Base-by-base conservation (phyloP, 2,888 invertebrate species). In the Pseudococcus jackbeardsleyi region DNA sequence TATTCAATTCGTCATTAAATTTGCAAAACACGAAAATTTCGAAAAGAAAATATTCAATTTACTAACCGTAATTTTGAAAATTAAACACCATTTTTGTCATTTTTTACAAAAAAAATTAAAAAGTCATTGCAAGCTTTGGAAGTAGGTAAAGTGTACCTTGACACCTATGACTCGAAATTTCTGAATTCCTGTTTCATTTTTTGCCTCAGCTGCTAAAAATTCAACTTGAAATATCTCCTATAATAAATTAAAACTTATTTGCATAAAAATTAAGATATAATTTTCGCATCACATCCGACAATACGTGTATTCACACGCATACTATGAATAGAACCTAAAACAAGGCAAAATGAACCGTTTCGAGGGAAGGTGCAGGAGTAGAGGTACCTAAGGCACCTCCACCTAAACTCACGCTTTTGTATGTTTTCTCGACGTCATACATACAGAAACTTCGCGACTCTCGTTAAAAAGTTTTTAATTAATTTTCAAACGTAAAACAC, bases 211-310 rank as follows among this genome's bases (percentile, higher is more conserved):
- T 3, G 3, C 26, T 33, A 33, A 33, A 33, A 33, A 33, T 33
- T 33, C 26, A 12, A 46, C 4, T 46, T 46, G 46, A 46, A 11
- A 46, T 46, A 46, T 46, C 46, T 46, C 46, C 12, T 46, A 46
- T 46, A 46, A 46, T 46, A 46, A 46, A 46, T 50, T 50, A 11
- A 50, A 17, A 12, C 12, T 50, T 17, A 50, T 50, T 72, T 72
- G 68, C 68, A 72, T 72, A 12, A 72, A 72, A 72, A 72, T 72
- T 11, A 26, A 72, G 68, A 72, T 33, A 72, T 72, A 72, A 72
- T 72, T 72, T 72, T 72, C 12, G 12, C 68, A 33, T 15, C 33
- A 15, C 26, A 26, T 26, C 5, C 11, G 12, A 22, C 68, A 72
- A 72, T 19, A 8, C 7, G 59, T 19, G 59, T 19, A 19, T 19